Percentiles rank a stretch among this genome's conserved stretches.
Conservation (phyloP, 2,797 vertebrate species). For the Toxotes lorentzi region DNA sequence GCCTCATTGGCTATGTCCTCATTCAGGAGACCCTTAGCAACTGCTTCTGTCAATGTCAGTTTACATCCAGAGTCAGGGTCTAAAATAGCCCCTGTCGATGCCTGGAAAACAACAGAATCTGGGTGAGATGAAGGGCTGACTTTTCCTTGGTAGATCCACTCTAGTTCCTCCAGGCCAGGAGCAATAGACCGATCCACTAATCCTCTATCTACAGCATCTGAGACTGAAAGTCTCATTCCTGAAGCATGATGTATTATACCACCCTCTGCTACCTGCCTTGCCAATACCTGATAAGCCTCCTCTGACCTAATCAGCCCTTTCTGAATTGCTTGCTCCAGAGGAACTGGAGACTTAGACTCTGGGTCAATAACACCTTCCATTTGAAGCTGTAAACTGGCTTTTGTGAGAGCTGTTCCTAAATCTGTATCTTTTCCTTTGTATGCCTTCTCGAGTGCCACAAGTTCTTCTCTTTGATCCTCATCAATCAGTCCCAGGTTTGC, state of each 20-base stretch:
- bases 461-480: constrained; percentile 82
- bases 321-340: constrained; percentile 85
- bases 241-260: constrained; percentile 93
- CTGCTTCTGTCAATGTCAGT: constrained; percentile 84
- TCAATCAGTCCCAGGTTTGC: constrained; percentile 91
- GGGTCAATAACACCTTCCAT: constrained; percentile 91
- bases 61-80: constrained; percentile 83
- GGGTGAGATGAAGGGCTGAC: constrained; percentile 67
- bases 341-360: constrained; percentile 84
- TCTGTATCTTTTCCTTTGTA: constrained; percentile 88
- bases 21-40: constrained; percentile 85
- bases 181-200: constrained; percentile 85
- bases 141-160: constrained; percentile 75
- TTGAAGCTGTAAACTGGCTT: constrained; percentile 91
- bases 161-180: constrained; percentile 85
- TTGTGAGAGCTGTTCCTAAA: constrained; percentile 80
- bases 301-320: constrained; percentile 86
- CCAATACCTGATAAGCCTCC: constrained; percentile 85
- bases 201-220: constrained; percentile 86
- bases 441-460: constrained; percentile 92
- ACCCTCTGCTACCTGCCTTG: constrained; percentile 91
- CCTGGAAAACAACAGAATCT: constrained; percentile 74
- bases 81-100: constrained; percentile 79
- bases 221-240: constrained; percentile 90
- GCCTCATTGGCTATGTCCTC: constrained; percentile 72